Base-by-base conservation (phyloP, 2,113 vertebrate species). In the Trematocara macrostoma region DNA sequence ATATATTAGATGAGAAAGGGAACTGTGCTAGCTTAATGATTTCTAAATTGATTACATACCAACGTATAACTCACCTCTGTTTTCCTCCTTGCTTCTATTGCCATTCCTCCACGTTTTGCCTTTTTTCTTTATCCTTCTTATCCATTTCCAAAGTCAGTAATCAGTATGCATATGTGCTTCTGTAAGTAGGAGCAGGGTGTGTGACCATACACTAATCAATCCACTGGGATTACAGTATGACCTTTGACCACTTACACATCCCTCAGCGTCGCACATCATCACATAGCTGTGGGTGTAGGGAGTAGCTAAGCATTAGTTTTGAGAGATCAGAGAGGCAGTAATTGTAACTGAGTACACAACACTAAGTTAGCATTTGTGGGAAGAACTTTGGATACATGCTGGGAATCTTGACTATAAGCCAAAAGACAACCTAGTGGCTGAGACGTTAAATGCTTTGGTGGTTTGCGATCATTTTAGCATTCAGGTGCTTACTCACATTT, bases 201-300 rank as follows among this genome's bases (percentile, higher is more conserved):
- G 93, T 94, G 93, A 90, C 88, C 85, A 56, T 85, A 93, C 88
- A 94, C 92, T 91, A 91, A 93, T 93, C 88, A 93, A 86, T 55
- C 26, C 80, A 53, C 34, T 56, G 23, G 80, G 84, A 91, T 91
- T 93, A 91, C 85, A 84, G 12, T 74, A n/a, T 81, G 74, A 90
- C 86, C 90, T 87, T 69, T 94, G 87, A 91, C 90, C 26, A 2
- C 67, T 79, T 76, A 31, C 14, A 80, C 45, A 88, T 91, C 84
- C 45, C 55, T 94, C 84, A 89, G 78, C 26, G 11, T 51, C 26
- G 18, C 45, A 76, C 26, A 76, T 31, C 71, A 51, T 45, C 84
- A 83, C 71, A 76, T 56, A 31, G 55, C 11, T 61, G 45, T 56
- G 49, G 20, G 12, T 80, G 85, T 35, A 40, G 57, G 45, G 76